Evolutionary conservation across 2,113 vertebrate species (phyloP).

Genomic region (Pelusios castaneus): DNA sequence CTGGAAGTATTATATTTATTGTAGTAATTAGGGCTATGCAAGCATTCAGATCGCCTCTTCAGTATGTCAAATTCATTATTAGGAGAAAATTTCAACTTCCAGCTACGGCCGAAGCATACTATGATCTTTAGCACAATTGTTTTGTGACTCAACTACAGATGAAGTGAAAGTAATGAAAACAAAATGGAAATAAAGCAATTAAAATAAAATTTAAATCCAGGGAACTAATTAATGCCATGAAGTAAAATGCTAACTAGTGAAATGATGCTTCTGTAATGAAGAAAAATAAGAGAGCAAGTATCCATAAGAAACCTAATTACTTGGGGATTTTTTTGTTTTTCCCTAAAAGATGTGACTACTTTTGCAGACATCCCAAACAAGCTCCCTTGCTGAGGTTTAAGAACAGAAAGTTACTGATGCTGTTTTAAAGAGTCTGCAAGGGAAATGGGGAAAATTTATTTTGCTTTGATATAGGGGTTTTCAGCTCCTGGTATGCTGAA

Average conservation of each 20-base stretch:
- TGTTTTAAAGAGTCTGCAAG: background rate
- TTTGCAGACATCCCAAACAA: background rate
- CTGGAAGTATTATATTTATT: conserved; percentile 1
- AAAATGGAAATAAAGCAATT: background rate
- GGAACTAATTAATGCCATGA: background rate
- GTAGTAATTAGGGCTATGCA: background rate
- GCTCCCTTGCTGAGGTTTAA: background rate
- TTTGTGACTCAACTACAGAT: background rate
- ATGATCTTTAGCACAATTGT: background rate
- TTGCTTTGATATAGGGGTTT: background rate
- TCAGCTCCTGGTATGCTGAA: background rate
- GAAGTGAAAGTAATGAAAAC: background rate
- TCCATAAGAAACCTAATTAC: background rate
- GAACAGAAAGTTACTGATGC: rapidly evolving
- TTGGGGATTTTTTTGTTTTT: background rate
- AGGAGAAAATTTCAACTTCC: background rate
- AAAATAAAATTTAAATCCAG: background rate
- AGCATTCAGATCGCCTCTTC: conserved; percentile 18
- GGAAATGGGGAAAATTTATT: background rate
- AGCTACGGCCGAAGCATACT: background rate
- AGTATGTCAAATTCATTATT: background rate
- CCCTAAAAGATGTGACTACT: background rate
- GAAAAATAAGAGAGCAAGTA: background rate
- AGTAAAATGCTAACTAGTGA: background rate
- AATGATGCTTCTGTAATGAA: background rate